These are phyloP conservation scores for Saccopteryx bilineata DNA, from an alignment of 2,113 vertebrate species.

Conservation along the genomic window DNA sequence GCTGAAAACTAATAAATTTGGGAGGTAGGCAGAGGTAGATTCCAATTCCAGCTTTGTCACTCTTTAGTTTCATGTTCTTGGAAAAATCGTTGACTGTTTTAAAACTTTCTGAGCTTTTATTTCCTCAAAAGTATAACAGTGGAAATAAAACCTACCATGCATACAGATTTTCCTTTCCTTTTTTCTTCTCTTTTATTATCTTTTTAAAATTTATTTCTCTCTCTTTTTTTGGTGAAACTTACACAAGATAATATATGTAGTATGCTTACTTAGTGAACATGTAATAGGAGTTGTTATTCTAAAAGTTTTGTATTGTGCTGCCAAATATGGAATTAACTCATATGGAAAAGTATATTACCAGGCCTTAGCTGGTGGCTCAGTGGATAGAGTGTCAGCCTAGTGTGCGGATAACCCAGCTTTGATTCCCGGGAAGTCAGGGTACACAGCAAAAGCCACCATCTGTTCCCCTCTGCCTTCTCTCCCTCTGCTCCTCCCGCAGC, in stretches of 20 bases:
- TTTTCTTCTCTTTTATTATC: too few relatives aligned
- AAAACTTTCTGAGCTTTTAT: not conserved
- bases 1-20: not conserved
- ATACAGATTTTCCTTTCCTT: not conserved
- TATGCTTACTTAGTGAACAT: not conserved
- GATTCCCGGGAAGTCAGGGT: too few relatives aligned
- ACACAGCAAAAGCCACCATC: too few relatives aligned
- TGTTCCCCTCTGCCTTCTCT: too few relatives aligned
- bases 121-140: not conserved
- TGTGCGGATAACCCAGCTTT: too few relatives aligned
- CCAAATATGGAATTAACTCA: not conserved
- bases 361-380: too few relatives aligned
- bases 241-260: not conserved
- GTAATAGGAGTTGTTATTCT: not conserved
- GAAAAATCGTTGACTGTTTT: not conserved
- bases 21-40: not conserved
- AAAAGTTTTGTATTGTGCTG: not conserved
- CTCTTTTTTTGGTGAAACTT: too few relatives aligned
- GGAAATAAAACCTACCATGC: not conserved
- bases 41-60: not conserved
- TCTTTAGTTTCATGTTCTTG: not conserved
- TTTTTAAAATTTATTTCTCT: not conserved
- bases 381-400: too few relatives aligned
- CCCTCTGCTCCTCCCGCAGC: too few relatives aligned
- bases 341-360: not conserved